These are phyloP conservation scores for Tarsius wallacei DNA, from an alignment of 2,797 vertebrate species.

Conservation along the genomic window DNA sequence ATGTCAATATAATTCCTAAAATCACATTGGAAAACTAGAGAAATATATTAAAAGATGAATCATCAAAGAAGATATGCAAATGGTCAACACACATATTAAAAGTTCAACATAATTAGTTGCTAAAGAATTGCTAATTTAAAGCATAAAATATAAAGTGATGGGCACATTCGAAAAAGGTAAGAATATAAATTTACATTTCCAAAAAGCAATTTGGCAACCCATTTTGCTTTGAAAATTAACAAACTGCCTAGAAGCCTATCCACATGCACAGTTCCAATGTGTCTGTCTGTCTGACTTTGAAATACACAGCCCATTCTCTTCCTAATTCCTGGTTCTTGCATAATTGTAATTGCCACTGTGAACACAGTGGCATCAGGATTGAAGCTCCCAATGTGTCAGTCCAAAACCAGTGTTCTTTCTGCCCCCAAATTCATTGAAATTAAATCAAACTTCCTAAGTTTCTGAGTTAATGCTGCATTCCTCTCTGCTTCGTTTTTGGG, in stretches of 20 bases:
- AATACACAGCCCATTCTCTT: fast-evolving
- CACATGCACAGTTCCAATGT: fast-evolving
- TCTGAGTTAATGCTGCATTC: neutral
- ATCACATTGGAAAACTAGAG: neutral
- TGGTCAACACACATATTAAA: neutral
- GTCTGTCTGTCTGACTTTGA: neutral
- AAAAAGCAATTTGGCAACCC: neutral
- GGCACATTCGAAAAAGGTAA: neutral
- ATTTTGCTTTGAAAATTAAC: neutral
- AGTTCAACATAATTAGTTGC: neutral
- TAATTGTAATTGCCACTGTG: neutral
- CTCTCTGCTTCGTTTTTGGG: neutral
- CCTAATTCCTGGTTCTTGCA: neutral
- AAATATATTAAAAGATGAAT: neutral
- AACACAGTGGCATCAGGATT: neutral
- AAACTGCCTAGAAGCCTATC: neutral
- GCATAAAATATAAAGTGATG: neutral
- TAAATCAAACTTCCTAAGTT: neutral
- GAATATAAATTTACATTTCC: neutral
- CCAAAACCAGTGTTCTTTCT: neutral
- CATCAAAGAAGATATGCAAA: neutral
- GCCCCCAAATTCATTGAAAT: neutral
- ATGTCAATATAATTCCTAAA: neutral
- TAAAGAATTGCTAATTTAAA: neutral
- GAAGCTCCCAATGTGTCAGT: too few relatives aligned